A percentile compares a stretch with the other conserved stretches of the same genome.
These are phyloP conservation scores for Aythya baeri DNA, from an alignment of 2,113 vertebrate species.

Conservation along the genomic window DNA sequence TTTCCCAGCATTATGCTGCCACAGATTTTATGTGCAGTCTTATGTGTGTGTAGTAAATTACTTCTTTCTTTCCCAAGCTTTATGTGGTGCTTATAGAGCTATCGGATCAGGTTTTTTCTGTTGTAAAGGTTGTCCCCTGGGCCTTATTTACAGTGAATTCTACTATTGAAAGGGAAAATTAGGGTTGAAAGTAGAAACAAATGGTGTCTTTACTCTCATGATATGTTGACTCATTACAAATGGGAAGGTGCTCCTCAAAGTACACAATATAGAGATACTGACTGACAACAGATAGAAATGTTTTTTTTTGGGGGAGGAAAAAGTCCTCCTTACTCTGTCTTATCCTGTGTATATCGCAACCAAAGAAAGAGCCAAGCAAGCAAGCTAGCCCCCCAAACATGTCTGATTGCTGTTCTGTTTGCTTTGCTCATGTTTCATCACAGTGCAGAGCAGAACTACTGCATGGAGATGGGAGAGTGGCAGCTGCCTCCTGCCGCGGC, in stretches of 20 bases:
- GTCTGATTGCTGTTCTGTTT: neutral
- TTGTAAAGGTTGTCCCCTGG: neutral
- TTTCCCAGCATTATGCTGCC: neutral
- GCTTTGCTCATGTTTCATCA: neutral
- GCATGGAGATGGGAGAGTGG: neutral
- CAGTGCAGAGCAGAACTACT: neutral
- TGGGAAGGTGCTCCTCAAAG: neutral
- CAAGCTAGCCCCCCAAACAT: fast-evolving
- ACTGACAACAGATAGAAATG: neutral
- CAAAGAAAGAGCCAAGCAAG: neutral
- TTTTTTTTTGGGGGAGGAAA: neutral
- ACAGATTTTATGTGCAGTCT: neutral
- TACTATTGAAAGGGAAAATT: neutral
- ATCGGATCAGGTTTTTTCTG: neutral
- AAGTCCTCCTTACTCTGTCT: neutral
- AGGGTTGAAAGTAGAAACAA: neutral
- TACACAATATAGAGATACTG: too few species aligned
- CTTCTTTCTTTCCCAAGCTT: neutral
- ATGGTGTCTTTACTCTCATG: neutral
- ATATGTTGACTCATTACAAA: neutral
- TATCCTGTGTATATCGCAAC: neutral
- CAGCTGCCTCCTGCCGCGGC: fast-evolving
- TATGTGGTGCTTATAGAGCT: neutral
- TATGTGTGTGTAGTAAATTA: neutral
- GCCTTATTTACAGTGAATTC: neutral